These are phyloP conservation scores for Hapalemur alaotrensis DNA, from an alignment of 2,797 vertebrate genomes.

Conservation along the genomic window DNA sequence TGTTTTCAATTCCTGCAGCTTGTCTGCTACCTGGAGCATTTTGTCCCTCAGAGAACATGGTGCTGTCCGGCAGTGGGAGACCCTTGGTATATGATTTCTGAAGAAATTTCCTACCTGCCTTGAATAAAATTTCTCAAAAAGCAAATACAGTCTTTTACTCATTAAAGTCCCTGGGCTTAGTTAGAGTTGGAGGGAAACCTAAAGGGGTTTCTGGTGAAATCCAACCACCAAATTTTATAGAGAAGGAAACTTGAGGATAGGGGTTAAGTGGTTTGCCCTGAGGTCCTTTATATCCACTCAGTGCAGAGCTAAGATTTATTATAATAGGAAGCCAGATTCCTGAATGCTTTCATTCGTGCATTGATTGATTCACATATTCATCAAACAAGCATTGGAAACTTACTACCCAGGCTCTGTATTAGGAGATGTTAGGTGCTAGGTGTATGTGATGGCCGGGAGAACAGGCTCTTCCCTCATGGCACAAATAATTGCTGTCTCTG, in stretches of 20 bases:
- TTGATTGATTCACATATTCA: neutral
- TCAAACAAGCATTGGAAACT: neutral
- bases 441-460: neutral
- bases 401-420: neutral
- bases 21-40: neutral
- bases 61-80: neutral
- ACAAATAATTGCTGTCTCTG: neutral
- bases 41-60: neutral
- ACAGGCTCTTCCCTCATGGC: neutral
- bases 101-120: neutral
- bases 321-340: neutral
- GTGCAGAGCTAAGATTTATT: neutral
- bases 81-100: neutral
- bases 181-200: neutral
- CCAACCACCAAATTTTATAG: neutral
- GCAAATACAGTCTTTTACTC: neutral
- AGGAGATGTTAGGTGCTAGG: neutral
- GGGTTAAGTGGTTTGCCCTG: neutral
- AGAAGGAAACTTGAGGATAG: neutral
- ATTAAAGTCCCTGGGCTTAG: neutral
- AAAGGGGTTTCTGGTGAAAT: neutral
- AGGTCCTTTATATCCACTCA: neutral
- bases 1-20: neutral
- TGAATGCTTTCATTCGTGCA: neutral
- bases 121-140: constrained; percentile 14